Conservation (phyloP, 2,113 vertebrate genomes). For the Seriola quinqueradiata region DNA sequence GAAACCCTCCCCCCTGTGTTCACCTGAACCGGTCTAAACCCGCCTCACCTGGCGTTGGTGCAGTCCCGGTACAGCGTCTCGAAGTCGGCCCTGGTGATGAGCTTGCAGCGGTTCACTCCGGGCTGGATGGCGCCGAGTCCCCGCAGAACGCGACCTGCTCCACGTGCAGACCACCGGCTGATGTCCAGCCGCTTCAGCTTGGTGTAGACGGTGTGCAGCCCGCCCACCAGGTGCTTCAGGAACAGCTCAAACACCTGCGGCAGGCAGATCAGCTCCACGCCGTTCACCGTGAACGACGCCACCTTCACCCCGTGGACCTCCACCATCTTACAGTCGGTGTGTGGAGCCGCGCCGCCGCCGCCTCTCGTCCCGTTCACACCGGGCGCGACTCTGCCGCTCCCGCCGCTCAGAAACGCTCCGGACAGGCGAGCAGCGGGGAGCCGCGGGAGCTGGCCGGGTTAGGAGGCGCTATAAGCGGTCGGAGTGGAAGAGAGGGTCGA, state of each 20-base stretch:
- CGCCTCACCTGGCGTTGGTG: slow-evolving; percentile 89
- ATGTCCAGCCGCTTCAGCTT: slow-evolving; percentile 95
- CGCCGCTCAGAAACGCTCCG: slow-evolving; percentile 76
- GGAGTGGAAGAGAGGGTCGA: slow-evolving; percentile 83
- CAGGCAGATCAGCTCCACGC: slow-evolving; percentile 92
- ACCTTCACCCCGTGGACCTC: slow-evolving; percentile 92
- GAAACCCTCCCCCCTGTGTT: too few species aligned
- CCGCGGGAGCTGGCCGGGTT: slow-evolving; percentile 75
- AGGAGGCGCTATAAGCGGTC: slow-evolving; percentile 82
- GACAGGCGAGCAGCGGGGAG: slow-evolving; percentile 64
- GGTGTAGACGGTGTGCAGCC: slow-evolving; percentile 94
- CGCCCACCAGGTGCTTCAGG: slow-evolving; percentile 83
- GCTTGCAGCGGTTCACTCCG: slow-evolving; percentile 95
- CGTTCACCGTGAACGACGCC: slow-evolving; percentile 91
- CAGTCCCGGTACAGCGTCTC: slow-evolving; percentile 94
- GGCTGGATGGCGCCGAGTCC: slow-evolving; percentile 95
- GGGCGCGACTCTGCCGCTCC: slow-evolving; percentile 60
- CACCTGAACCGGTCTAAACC: too few species aligned
- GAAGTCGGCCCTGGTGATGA: slow-evolving; percentile 93
- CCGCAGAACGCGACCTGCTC: slow-evolving; percentile 94
- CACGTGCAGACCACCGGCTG: slow-evolving; percentile 92
- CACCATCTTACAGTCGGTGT: slow-evolving; percentile 92
- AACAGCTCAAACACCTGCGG: slow-evolving; percentile 93
- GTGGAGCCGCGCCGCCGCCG: slow-evolving; percentile 29
- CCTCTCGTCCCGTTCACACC: slow-evolving; percentile 67